These are phyloP conservation scores for Gymnocypris eckloni DNA, from an alignment of 2,797 vertebrate species.

Conservation along the genomic window DNA sequence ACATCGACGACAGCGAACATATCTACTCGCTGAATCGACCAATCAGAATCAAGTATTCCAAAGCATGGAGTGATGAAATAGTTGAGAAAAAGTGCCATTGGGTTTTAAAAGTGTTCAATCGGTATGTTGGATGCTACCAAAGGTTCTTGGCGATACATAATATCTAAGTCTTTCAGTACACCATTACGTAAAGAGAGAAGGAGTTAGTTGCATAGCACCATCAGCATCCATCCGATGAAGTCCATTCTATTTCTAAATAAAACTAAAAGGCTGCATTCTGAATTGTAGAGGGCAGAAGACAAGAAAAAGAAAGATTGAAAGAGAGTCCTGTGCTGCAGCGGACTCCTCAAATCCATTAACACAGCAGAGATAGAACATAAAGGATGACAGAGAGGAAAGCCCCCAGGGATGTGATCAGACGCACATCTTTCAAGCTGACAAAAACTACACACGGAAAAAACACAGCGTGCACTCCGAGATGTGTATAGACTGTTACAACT, in stretches of 20 bases:
- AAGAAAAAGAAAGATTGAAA: conserved; percentile 1
- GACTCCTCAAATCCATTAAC: conserved; percentile 42
- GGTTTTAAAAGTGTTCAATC: neutral
- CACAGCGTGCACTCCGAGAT: conserved; percentile 21
- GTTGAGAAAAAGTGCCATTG: neutral
- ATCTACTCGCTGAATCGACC: neutral
- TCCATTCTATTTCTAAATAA: neutral
- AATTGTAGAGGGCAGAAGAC: conserved; percentile 14
- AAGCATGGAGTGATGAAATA: neutral
- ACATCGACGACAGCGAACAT: neutral
- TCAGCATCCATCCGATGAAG: neutral
- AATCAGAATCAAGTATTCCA: neutral
- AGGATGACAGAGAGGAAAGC: conserved; percentile 53
- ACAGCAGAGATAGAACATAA: conserved; percentile 48
- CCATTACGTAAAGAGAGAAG: neutral
- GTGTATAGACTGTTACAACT: conserved; percentile 39
- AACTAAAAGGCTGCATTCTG: neutral
- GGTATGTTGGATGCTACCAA: neutral
- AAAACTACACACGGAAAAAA: conserved; percentile 43
- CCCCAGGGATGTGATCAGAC: conserved; percentile 49
- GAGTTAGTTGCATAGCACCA: neutral
- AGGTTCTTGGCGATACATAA: neutral
- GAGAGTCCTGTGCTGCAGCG: conserved; percentile 31
- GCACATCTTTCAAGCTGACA: conserved; percentile 50
- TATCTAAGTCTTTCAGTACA: neutral